These are phyloP conservation scores for Oplegnathus fasciatus DNA, from an alignment of 2,113 vertebrate genomes.

Conservation along the genomic window DNA sequence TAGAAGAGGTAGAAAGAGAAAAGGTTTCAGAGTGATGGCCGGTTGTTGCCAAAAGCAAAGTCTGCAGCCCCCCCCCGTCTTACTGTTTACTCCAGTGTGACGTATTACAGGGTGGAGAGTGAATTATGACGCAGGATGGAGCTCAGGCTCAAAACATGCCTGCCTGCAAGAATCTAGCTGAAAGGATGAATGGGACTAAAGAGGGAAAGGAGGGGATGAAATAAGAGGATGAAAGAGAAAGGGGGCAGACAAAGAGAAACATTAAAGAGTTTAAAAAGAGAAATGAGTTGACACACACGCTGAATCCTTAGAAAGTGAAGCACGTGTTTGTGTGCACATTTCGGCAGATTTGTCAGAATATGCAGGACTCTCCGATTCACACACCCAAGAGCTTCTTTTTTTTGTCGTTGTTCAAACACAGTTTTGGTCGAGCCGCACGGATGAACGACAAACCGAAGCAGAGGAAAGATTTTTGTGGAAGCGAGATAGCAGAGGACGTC, in stretches of 20 bases:
- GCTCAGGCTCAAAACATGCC: conserved; percentile 47
- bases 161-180: conserved; percentile 49
- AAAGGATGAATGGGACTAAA: conserved; percentile 50
- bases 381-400: not conserved
- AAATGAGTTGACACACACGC: conserved; percentile 4
- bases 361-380: conserved; percentile 9
- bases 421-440: not conserved
- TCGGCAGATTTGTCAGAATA: conserved; percentile 17
- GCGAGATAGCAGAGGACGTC: conserved; percentile 44
- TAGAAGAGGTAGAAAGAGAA: conserved; percentile 27
- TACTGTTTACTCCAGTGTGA: conserved; percentile 67
- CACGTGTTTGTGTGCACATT: conserved; percentile 11
- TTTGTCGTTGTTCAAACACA: conserved; percentile 8
- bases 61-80: conserved; percentile 40
- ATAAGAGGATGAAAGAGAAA: conserved; percentile 47
- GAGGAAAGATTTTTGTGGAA: conserved; percentile 39
- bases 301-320: conserved; percentile 9
- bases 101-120: conserved; percentile 53
- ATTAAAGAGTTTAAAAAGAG: conserved; percentile 20
- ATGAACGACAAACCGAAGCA: conserved; percentile 37
- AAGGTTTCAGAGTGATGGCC: conserved; percentile 44
- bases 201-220: conserved; percentile 20
- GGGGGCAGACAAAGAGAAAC: not conserved
- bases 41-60: conserved; percentile 55
- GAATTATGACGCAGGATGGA: conserved; percentile 62